Conservation (phyloP, 2,797 vertebrate genomes). For the Eutrigla gurnardus region DNA sequence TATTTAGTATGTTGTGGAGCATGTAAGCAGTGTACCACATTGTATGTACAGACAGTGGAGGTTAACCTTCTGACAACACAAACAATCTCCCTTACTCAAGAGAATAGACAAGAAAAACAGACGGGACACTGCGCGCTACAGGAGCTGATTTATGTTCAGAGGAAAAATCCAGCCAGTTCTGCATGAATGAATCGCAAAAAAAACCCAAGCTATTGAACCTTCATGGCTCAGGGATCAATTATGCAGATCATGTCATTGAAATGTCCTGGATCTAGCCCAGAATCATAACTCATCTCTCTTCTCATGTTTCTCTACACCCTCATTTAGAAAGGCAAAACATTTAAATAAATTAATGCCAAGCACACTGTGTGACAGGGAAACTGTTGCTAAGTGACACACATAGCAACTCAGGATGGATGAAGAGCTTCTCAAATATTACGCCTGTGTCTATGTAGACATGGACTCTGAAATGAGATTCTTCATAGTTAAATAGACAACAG, state of each 20-base stretch:
- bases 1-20: background rate
- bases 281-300: background rate
- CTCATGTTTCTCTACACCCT: background rate
- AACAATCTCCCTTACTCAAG: slow-evolving; percentile 6
- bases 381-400: slow-evolving; percentile 64
- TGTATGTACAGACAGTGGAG: background rate
- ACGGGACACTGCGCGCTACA: background rate
- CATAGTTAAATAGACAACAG: slow-evolving; percentile 10
- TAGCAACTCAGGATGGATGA: slow-evolving; percentile 38
- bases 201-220: slow-evolving; percentile 2
- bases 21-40: background rate
- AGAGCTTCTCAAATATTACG: slow-evolving; percentile 31
- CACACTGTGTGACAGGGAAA: slow-evolving; percentile 35
- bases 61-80: slow-evolving; percentile 21
- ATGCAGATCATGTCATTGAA: slow-evolving; percentile 12
- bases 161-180: background rate
- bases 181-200: background rate
- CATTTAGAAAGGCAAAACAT: background rate
- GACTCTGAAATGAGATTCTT: slow-evolving; percentile 41
- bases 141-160: slow-evolving; percentile 5
- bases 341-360: slow-evolving; percentile 6
- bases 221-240: background rate
- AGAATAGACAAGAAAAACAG: slow-evolving; percentile 27
- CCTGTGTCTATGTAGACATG: slow-evolving; percentile 1
- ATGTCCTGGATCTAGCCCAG: background rate